Evolutionary conservation across 2,113 vertebrate species (phyloP).

Genomic region (Dasypus novemcinctus): DNA sequence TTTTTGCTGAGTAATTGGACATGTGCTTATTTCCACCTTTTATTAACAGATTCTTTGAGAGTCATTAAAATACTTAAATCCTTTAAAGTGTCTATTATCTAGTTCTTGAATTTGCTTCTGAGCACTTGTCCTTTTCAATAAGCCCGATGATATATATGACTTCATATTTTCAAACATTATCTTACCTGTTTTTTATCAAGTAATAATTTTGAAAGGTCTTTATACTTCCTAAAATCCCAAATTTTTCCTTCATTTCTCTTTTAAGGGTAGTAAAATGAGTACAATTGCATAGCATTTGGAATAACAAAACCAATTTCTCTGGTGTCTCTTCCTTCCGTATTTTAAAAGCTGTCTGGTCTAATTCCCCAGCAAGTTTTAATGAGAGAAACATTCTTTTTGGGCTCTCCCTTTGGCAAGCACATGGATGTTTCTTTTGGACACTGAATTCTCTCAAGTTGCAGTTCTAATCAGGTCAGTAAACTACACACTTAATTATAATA

Average conservation of each 20-base stretch:
- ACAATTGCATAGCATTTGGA: background rate
- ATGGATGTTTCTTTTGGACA: background rate
- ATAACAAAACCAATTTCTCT: background rate
- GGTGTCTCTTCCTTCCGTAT: background rate
- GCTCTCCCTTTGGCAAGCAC: background rate
- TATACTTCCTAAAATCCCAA: slow-evolving; percentile 69
- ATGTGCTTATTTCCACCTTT: background rate
- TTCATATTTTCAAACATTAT: slow-evolving; percentile 11
- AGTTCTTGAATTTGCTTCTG: background rate
- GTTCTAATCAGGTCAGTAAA: background rate
- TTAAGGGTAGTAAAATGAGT: slow-evolving; percentile 52
- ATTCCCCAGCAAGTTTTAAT: slow-evolving; percentile 11
- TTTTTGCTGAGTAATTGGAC: background rate
- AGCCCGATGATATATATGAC: background rate
- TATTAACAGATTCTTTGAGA: background rate
- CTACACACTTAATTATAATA: background rate
- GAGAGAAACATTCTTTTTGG: background rate
- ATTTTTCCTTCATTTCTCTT: slow-evolving; percentile 74
- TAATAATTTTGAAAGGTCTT: slow-evolving; percentile 68
- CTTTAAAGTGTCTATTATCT: background rate
- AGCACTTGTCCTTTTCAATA: background rate
- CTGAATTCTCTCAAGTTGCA: background rate
- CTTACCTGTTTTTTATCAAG: slow-evolving; percentile 74
- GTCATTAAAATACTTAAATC: background rate
- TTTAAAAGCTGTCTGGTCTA: background rate